A percentile compares a stretch with the other conserved stretches of the same genome.
phyloP scores from a whole-genome alignment of 2,888 invertebrate species.

The Phaedon cochleariae region DNA sequence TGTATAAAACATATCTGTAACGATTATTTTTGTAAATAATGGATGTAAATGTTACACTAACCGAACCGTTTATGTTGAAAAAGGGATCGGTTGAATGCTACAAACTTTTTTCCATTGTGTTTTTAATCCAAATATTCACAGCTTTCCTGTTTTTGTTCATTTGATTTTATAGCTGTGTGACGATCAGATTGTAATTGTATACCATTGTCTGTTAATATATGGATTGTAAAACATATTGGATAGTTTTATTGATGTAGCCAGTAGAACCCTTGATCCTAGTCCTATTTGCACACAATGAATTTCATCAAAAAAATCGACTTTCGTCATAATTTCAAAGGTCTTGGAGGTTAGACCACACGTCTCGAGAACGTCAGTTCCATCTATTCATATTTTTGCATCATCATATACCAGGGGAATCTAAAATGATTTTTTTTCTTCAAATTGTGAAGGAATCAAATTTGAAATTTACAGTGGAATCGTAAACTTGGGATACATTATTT shows the following conservation, averaged over 20 bases:
- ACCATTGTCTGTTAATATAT: slow-evolving; percentile 59
- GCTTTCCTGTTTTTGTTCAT: slow-evolving; percentile 49
- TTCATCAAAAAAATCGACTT: background rate
- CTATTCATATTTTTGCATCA: no score
- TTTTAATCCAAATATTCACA: slow-evolving; percentile 60
- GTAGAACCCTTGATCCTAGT: slow-evolving; percentile 35
- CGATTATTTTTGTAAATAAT: slow-evolving; percentile 26
- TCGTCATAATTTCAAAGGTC: background rate
- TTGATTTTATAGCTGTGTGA: slow-evolving; percentile 24
- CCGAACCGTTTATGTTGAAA: slow-evolving; percentile 6
- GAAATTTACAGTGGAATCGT: no score
- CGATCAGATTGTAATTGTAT: slow-evolving; percentile 49
- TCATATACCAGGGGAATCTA: no score
- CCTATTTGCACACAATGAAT: slow-evolving; percentile 26
- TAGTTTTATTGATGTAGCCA: slow-evolving; percentile 38
- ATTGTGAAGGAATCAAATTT: no score
- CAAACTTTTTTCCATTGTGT: slow-evolving; percentile 46
- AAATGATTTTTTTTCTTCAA: no score
- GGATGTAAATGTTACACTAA: slow-evolving; percentile 11
- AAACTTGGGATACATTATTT: no score
- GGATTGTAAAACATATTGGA: slow-evolving; percentile 53
- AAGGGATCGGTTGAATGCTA: background rate
- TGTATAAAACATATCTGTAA: slow-evolving; percentile 43
- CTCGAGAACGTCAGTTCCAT: no score
- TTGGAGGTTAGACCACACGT: background rate